Evolutionary conservation across 1,140 invertebrate species (phyloP).

Genomic region (Asobara japonica): DNA sequence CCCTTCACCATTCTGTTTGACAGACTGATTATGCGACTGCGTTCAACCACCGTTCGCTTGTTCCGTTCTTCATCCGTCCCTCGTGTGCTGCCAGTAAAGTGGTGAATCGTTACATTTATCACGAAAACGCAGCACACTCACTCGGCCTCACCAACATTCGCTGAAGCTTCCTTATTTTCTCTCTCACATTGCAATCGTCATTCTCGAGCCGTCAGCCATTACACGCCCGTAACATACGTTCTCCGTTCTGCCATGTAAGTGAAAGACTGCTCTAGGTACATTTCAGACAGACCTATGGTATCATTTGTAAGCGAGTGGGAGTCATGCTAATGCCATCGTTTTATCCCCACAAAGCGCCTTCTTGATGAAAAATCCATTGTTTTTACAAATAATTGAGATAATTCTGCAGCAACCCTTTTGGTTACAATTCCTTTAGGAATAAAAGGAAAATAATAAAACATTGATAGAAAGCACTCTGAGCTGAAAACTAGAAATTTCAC

Average conservation of each 20-base stretch:
- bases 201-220: slow-evolving; percentile 29
- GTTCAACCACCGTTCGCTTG: slow-evolving; percentile 18
- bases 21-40: slow-evolving; percentile 12
- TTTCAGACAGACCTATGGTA: not conserved
- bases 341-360: slow-evolving; percentile 29
- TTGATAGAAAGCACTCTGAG: too few relatives aligned
- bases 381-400: not conserved
- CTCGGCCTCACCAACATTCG: not conserved
- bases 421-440: too few relatives aligned
- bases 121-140: not conserved
- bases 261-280: slow-evolving; percentile 25
- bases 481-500: too few relatives aligned
- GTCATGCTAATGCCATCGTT: slow-evolving; percentile 35
- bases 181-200: slow-evolving; percentile 24
- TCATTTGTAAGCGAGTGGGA: slow-evolving; percentile 30
- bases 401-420: too few relatives aligned
- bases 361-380: not conserved
- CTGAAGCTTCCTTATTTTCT: slow-evolving; percentile 5
- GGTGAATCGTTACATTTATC: slow-evolving; percentile 29
- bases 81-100: not conserved
- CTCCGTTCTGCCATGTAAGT: not conserved
- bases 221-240: slow-evolving; percentile 34
- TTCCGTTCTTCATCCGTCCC: not conserved
- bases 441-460: too few relatives aligned
- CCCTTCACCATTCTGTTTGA: not conserved